Evolutionary conservation across 2,888 invertebrate genomes (phyloP), one percentile per base, ranked within the genome.

Genomic region (Antheraea assamensis): DNA sequence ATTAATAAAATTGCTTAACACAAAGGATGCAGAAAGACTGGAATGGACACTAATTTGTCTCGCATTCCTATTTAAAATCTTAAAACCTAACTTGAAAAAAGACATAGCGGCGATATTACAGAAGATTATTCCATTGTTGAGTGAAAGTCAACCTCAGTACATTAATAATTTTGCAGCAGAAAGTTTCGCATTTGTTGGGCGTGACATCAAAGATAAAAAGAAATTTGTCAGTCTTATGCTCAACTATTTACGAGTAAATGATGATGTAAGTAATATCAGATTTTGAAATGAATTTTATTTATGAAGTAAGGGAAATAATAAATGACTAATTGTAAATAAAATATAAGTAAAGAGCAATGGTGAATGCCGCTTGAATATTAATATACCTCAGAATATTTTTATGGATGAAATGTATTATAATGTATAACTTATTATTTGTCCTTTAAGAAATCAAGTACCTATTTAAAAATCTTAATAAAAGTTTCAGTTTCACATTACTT

Each of bases 111-210:
- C 95, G 21, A 96, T 98, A 0, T 96, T 98, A 77, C 96, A 96
- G 78, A 95, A 96, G 71, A 95, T 98, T 15, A 87, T 98, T 55
- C 98, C 98, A 0, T 91, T 99, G 8, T 89, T 99, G 58, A 97
- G 97, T 80, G 96, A 97, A 72, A 93, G 95, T n/a, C 96, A 97
- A 82, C 97, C 98, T 35, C 96, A 96, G 76, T 98, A 98, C 86
- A 96, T 99, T 31, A 97, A 97, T 80, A 97, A 97, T 84, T 99
- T 99, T 95, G 98, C 99, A 7, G 98, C 98, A 0, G 99, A 99
- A 92, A 98, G 98, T 90, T 99, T 99, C 95, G 97, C 99, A 0
- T 99, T 98, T 95, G 97, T 99, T 1, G 97, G 98, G 4, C 95
- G 99, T 78, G 98, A 98, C 95, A 96, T 98, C 19, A 97, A 96